Conservation (phyloP, 2,113 vertebrate genomes). For the Aptenodytes forsteri region DNA sequence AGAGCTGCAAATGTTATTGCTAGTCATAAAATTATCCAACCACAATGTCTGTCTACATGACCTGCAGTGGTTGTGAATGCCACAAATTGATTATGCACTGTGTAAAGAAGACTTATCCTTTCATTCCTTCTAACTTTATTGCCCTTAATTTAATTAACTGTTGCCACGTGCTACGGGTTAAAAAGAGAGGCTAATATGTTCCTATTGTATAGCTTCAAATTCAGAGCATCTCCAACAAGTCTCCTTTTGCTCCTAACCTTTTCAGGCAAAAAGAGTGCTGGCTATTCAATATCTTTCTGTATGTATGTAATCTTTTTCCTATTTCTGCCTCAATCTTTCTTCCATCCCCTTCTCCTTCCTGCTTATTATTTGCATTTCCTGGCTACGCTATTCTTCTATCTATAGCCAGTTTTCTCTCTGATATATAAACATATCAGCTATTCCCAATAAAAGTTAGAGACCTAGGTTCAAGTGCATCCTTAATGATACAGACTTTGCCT, state of each 20-base stretch:
- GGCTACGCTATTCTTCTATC: background rate
- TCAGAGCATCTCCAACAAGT: background rate
- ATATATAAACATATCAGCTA: background rate
- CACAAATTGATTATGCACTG: background rate
- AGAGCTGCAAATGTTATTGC: constrained; percentile 43
- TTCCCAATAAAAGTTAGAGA: background rate
- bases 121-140: constrained; percentile 17
- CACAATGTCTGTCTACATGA: background rate
- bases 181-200: background rate
- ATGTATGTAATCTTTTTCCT: background rate
- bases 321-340: background rate
- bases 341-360: background rate
- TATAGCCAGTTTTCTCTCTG: background rate
- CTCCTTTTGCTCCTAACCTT: background rate
- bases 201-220: background rate
- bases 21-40: constrained; percentile 34
- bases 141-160: constrained; percentile 22
- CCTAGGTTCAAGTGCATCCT: background rate
- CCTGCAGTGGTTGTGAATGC: background rate
- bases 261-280: background rate
- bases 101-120: background rate
- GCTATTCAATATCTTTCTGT: background rate
- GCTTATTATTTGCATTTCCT: background rate
- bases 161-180: background rate
- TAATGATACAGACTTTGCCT: background rate